phyloP scores from a whole-genome alignment of 2,113 vertebrate genomes.

The Zapus hudsonius region DNA sequence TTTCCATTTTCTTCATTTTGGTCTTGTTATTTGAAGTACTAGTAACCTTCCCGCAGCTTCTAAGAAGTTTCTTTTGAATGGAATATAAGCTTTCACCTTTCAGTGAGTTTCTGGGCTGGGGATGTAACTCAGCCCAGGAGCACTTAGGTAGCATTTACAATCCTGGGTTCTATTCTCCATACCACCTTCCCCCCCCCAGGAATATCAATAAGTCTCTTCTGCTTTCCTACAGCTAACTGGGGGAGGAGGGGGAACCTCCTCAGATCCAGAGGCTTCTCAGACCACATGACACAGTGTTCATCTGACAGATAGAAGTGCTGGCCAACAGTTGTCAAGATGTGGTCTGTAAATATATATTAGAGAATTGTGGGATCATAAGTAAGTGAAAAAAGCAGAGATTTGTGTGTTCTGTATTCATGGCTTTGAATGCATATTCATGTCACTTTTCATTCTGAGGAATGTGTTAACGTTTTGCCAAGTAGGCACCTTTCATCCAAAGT shows the following conservation, averaged over 20 bases:
- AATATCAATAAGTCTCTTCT: constrained; percentile 53
- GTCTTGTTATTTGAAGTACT: constrained; percentile 50
- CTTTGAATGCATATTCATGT: constrained; percentile 78
- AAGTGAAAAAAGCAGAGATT: constrained; percentile 78
- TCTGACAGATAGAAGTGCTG: constrained; percentile 74
- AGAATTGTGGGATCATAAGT: constrained; percentile 75
- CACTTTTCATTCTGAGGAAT: constrained; percentile 66
- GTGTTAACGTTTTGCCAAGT: constrained; percentile 69
- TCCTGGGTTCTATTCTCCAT: too few relatives aligned
- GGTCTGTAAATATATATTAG: constrained; percentile 79
- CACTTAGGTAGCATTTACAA: not conserved
- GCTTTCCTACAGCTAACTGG: constrained; percentile 60
- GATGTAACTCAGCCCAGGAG: not conserved
- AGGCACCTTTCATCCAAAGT: constrained; percentile 63
- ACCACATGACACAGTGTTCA: constrained; percentile 71
- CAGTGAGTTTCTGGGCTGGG: constrained; percentile 51
- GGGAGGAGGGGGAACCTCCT: not conserved
- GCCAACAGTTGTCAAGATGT: constrained; percentile 75
- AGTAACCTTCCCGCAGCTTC: constrained; percentile 73
- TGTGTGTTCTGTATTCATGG: constrained; percentile 68
- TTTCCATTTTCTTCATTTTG: constrained; percentile 24
- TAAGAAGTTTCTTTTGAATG: constrained; percentile 80
- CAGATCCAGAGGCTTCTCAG: constrained; percentile 76
- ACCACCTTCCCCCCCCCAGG: not conserved
- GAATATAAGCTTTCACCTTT: constrained; percentile 71